Percentiles rank a stretch among this genome's conserved stretches.
Evolutionary conservation across 53 echinoderm and acorn worm genomes (phyloP).

Genomic region (Crossaster papposus): DNA sequence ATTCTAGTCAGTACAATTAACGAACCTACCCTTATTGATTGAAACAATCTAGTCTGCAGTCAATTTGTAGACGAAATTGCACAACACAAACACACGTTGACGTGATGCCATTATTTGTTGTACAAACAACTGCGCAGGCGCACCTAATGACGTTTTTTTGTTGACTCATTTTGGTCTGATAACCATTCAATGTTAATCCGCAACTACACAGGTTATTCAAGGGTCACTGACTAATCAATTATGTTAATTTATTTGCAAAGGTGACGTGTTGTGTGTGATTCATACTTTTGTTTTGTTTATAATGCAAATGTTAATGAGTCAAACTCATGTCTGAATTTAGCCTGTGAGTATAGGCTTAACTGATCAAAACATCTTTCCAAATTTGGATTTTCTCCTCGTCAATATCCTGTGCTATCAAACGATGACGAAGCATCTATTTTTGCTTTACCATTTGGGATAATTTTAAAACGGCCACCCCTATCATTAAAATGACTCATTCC

Average conservation of each 20-base stretch:
- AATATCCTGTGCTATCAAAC: background rate
- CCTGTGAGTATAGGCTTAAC: no score
- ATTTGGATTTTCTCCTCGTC: background rate
- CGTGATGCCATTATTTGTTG: slow-evolving; percentile 55
- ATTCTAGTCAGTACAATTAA: background rate
- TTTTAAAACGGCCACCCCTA: slow-evolving; percentile 15
- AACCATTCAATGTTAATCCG: background rate
- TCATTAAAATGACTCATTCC: slow-evolving; percentile 28
- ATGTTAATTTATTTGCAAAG: slow-evolving; percentile 19
- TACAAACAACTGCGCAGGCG: slow-evolving; percentile 41
- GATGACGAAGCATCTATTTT: no score
- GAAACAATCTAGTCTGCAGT: background rate
- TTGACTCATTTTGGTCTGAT: slow-evolving; percentile 39
- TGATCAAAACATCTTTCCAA: no score
- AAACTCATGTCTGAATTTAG: no score
- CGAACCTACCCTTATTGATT: background rate
- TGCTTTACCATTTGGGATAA: background rate
- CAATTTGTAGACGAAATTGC: background rate
- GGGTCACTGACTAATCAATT: slow-evolving; percentile 10
- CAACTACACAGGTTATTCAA: background rate
- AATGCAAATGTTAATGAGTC: no score
- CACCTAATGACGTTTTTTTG: slow-evolving; percentile 50
- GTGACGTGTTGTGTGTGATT: no score
- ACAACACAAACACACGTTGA: slow-evolving; percentile 37
- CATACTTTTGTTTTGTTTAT: background rate